Evolutionary conservation across 2,113 vertebrate genomes (phyloP), one percentile per base, ranked within the genome.

Genomic region (Riparia riparia): DNA sequence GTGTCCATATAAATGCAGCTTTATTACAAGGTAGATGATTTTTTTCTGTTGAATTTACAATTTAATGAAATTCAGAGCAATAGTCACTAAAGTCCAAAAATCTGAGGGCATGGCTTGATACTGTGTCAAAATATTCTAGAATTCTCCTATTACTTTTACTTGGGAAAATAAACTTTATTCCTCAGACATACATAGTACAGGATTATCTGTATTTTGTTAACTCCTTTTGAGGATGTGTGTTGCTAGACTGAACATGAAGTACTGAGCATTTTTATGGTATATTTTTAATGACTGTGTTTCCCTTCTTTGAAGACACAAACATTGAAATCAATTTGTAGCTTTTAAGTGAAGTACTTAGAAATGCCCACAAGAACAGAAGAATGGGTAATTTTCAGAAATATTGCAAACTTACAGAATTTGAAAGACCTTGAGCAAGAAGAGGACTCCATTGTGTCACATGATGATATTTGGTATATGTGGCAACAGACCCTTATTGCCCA

Each of bases 121-220:
- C 32, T 49, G 9, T 69, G n/a, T 83, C 39, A 88, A 53, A 82
- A 78, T 81, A 29, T 41, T 92, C 25, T 45, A 17, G 71, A 80
- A 93, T 80, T 93, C 71, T 85, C 10, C 39, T 88, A 3, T 58
- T 81, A 51, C 39, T 90, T 95, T 96, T 84, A 37, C 47, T 56
- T 86, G 44, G 12, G 37, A 80, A 92, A 94, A 90, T 82, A 95
- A 94, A 54, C 31, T 73, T 76, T 18, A 47, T 87, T 93, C 71
- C 70, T 95, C 39, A 93, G 61, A 14, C 5, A 1, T 41, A 61
- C 7, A 17, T 42, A 56, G 16, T 76, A 28, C 29, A 89, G 45
- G 10, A 58, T 85, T 65, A 70, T 41, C 42, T 92, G 42, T 14
- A 11, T 86, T 63, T 84, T 74, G 8, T 56, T 42, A 47, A 31